These are phyloP conservation scores for Bubalus kerabau DNA, from an alignment of 2,113 vertebrate species.

Conservation along the genomic window DNA sequence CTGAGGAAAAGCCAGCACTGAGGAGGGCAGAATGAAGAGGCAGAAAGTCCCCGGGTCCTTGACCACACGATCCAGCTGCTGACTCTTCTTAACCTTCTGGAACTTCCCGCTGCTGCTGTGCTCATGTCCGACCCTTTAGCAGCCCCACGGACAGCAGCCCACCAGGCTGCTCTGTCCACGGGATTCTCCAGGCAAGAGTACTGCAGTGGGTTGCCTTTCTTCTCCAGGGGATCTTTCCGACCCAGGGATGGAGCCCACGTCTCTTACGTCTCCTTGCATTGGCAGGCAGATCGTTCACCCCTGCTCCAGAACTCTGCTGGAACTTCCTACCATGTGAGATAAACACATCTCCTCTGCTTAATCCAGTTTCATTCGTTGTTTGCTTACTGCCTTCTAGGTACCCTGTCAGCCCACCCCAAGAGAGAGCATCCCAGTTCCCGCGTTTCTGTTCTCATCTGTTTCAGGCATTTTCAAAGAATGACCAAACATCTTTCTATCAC, in stretches of 20 bases:
- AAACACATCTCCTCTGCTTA: neutral
- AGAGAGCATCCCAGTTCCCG: neutral
- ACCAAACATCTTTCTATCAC: neutral
- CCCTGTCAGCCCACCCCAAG: neutral
- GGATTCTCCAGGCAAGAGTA: neutral
- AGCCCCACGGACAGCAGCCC: rapidly evolving
- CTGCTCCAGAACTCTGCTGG: neutral
- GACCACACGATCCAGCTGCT: neutral
- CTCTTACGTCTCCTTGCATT: neutral
- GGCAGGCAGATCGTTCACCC: neutral
- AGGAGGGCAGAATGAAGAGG: neutral
- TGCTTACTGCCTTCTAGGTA: neutral
- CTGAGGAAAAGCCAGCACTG: neutral
- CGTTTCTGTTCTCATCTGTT: neutral
- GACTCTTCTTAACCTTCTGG: neutral
- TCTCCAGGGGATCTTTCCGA: neutral
- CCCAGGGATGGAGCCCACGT: neutral
- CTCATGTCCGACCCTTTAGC: rapidly evolving
- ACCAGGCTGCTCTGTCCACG: neutral
- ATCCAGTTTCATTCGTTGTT: neutral
- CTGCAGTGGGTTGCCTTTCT: neutral
- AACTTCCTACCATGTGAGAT: neutral
- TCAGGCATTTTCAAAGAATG: neutral
- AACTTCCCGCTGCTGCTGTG: neutral
- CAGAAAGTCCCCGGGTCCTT: neutral